Conservation (phyloP, 2,113 vertebrate genomes). For the Acinonyx jubatus region DNA sequence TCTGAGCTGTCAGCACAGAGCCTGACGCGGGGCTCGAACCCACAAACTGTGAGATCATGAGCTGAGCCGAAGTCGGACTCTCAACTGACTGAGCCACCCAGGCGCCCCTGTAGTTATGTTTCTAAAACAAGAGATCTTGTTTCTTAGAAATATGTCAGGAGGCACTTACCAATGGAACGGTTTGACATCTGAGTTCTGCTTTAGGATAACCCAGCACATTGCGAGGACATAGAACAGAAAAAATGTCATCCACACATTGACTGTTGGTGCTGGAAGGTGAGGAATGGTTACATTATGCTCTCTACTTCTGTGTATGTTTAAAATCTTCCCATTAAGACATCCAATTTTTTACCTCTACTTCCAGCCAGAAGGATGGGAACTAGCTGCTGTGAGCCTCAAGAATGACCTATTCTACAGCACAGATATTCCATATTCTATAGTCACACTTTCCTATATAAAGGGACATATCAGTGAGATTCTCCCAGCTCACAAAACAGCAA, state of each 20-base stretch:
- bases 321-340: neutral
- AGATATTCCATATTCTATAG: neutral
- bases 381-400: neutral
- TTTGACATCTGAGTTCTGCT: neutral
- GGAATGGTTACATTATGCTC: neutral
- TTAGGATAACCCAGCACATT: neutral
- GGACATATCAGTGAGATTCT: neutral
- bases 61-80: too few species aligned
- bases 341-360: neutral
- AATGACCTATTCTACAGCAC: neutral
- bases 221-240: too few species aligned
- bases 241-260: neutral
- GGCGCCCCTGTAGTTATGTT: too few species aligned
- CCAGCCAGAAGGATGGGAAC: neutral
- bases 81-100: too few species aligned
- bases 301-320: neutral
- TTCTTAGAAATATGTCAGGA: neutral
- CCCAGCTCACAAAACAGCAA: neutral
- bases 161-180: neutral
- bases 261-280: neutral
- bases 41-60: too few species aligned
- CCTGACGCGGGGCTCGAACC: fast-evolving
- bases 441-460: neutral
- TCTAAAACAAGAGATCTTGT: neutral
- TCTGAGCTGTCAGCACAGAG: too few species aligned